phyloP scores from a whole-genome alignment of 2,113 vertebrate species.

The Megaceryle maxima region DNA sequence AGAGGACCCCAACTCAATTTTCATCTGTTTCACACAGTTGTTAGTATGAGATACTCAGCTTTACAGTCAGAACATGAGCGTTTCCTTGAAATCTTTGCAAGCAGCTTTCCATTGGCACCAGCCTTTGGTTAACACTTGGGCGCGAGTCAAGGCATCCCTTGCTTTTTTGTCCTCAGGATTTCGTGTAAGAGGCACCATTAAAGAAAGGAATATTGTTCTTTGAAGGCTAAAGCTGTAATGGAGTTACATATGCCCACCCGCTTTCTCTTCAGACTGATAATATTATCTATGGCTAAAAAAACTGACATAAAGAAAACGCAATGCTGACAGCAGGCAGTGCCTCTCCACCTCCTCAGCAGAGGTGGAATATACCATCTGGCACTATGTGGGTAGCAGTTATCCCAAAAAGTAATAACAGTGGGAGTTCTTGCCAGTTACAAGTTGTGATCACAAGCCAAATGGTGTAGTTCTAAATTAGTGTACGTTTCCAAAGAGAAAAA shows the following conservation, averaged over 20 bases:
- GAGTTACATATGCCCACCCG: neutral
- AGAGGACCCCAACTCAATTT: neutral
- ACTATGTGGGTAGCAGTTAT: constrained; percentile 45
- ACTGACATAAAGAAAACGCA: neutral
- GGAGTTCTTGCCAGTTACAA: constrained; percentile 68
- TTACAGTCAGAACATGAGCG: neutral
- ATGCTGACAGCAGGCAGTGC: constrained; percentile 52
- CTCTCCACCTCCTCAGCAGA: constrained; percentile 66
- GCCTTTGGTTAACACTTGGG: neutral
- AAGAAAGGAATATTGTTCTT: neutral
- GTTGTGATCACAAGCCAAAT: constrained; percentile 66
- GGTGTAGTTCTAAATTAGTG: neutral
- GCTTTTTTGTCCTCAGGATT: neutral
- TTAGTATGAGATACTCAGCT: neutral
- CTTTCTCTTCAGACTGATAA: neutral
- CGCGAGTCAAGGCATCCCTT: neutral
- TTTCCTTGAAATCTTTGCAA: neutral
- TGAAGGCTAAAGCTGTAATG: neutral
- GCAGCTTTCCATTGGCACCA: neutral
- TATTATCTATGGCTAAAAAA: neutral
- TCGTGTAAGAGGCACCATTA: neutral
- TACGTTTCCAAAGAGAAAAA: neutral
- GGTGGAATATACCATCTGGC: constrained; percentile 62
- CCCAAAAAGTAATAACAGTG: constrained; percentile 62
- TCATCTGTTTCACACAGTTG: neutral